Conservation (phyloP, 1,140 invertebrate genomes). For the Homalodisca vitripennis region DNA sequence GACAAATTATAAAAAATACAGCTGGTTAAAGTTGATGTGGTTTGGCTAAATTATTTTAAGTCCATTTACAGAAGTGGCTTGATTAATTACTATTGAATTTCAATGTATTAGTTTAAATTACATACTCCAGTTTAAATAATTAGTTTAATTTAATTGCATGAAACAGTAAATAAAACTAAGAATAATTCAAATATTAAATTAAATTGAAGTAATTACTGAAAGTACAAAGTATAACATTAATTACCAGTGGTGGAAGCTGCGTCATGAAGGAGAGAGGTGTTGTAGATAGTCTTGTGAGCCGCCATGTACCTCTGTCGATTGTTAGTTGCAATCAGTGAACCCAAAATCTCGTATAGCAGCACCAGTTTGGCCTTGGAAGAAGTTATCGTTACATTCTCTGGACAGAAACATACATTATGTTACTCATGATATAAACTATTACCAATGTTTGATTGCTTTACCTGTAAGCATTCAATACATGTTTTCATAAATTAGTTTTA, state of each 20-base stretch:
- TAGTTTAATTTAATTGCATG: too few species aligned
- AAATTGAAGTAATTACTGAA: too few species aligned
- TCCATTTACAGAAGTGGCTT: too few species aligned
- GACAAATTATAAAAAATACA: too few species aligned
- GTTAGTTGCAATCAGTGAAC: constrained; percentile 33
- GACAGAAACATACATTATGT: constrained; percentile 32
- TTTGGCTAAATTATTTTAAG: too few species aligned
- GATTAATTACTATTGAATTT: too few species aligned
- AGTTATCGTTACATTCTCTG: constrained; percentile 54
- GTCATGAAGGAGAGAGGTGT: constrained; percentile 31
- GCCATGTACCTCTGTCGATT: constrained; percentile 29
- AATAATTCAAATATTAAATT: too few species aligned
- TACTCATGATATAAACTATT: background rate
- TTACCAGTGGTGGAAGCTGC: constrained; percentile 28
- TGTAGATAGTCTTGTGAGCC: constrained; percentile 27
- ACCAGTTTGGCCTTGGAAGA: constrained; percentile 58
- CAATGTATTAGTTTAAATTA: too few species aligned
- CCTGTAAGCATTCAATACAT: constrained; percentile 26
- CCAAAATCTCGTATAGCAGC: constrained; percentile 50
- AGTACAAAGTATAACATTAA: too few species aligned
- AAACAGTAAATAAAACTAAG: too few species aligned
- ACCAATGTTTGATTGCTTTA: constrained; percentile 5
- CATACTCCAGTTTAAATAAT: too few species aligned
- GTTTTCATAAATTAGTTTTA: background rate
- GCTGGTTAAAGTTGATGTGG: too few species aligned